Percentiles rank a stretch among this genome's conserved stretches.
Evolutionary conservation across 2,888 invertebrate species (phyloP).

Genomic region (Sarcophaga caerulescens): DNA sequence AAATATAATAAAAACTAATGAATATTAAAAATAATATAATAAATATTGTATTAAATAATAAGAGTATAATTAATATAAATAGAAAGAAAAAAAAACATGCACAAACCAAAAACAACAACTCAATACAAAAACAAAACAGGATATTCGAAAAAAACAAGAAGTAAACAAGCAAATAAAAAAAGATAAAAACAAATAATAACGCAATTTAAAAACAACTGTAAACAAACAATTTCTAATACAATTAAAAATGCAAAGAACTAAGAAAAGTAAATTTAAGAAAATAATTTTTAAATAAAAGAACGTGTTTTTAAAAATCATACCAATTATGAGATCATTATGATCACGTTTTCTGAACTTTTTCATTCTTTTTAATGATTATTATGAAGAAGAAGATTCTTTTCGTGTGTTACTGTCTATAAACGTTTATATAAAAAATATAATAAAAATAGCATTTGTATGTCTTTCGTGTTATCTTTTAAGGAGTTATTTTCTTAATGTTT

Average conservation of each 20-base stretch:
- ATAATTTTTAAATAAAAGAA: not conserved
- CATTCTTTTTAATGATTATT: constrained; percentile 34
- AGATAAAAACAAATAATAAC: constrained; percentile 16
- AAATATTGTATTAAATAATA: constrained; percentile 8
- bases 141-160: constrained; percentile 21
- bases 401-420: not conserved
- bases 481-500: constrained; percentile 19
- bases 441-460: constrained; percentile 44
- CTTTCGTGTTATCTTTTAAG: constrained; percentile 24
- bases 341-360: constrained; percentile 44
- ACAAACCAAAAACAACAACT: constrained; percentile 65
- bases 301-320: constrained; percentile 54
- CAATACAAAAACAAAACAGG: constrained; percentile 34
- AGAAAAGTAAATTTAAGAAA: constrained; percentile 35
- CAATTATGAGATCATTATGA: constrained; percentile 65
- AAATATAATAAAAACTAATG: constrained; percentile 12
- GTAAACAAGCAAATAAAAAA: constrained; percentile 31
- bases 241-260: constrained; percentile 28
- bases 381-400: constrained; percentile 22
- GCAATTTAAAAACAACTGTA: constrained; percentile 23
- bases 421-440: constrained; percentile 33
- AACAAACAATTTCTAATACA: not conserved
- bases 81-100: constrained; percentile 30
- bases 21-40: constrained; percentile 24
- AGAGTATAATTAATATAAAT: not conserved